Evolutionary conservation across 2,888 invertebrate species (phyloP), one percentile per base, ranked within the genome.

Genomic region (Pandemis heparana): DNA sequence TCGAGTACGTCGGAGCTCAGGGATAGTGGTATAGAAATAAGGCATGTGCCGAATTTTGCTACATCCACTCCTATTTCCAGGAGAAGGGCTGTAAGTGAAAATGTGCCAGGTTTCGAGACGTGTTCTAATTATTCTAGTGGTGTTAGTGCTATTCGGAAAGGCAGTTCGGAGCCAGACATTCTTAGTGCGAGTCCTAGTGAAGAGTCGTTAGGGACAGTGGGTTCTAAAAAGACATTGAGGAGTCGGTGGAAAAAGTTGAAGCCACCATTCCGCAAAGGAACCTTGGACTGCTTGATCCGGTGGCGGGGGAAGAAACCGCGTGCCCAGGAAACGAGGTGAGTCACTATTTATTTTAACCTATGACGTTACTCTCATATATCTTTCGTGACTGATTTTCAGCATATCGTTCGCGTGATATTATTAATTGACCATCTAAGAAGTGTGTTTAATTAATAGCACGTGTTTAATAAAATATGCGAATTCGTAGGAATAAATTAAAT

Each of bases 61-160:
- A 93, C 93, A 16, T 94, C 93, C 18, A 94, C 94, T 41, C 93
- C 94, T 61, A 69, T 92, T 65, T 87, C 91, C 51, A 87, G 90
- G 69, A 86, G 92, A 77, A 91, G 88, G 78, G 89, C 87, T 16
- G 83, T 83, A n/a, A 81, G 86, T 81, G 89, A 89, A 84, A 85
- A 88, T 72, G 82, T 86, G 80, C 84, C 89, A 76, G 85, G 87
- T 83, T 93, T 94, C 79, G 87, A 90, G 76, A 93, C 88, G 87
- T 91, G 92, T 80, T 76, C 80, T 53, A 89, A 83, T 73, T 88
- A 89, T 23, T 80, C 75, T 61, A 73, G 76, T 69, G 85, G 87
- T 87, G 86, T 81, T 61, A 85, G 85, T 87, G 88, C 85, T 75
- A 83, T 94, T 72, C 87, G 88, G 76, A 92, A 89, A 79, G 92